Conservation (phyloP, 2,113 vertebrate species). For the Paratilapia polleni region DNA sequence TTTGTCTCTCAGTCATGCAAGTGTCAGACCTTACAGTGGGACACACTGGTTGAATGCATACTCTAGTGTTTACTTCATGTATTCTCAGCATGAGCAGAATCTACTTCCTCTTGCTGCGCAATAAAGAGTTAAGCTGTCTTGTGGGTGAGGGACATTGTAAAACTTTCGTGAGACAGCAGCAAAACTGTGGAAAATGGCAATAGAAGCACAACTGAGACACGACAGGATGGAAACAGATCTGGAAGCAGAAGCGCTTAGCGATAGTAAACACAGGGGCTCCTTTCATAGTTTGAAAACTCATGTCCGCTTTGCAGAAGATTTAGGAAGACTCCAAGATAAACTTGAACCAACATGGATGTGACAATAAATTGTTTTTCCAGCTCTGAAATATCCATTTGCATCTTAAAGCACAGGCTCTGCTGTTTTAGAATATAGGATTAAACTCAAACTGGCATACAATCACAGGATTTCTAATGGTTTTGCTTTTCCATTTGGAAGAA, state of each 20-base stretch:
- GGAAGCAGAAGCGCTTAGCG: conserved; percentile 49
- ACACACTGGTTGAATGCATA: not conserved
- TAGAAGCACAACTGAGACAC: conserved; percentile 55
- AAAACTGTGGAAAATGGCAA: conserved; percentile 77
- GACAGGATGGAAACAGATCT: conserved; percentile 77
- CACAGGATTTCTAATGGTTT: conserved; percentile 53
- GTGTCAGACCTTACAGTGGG: not conserved
- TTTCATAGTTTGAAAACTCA: conserved; percentile 43
- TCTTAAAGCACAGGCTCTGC: conserved; percentile 16
- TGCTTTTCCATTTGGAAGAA: conserved; percentile 55
- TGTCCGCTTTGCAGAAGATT: conserved; percentile 37
- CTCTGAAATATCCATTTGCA: conserved; percentile 50
- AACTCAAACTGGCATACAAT: conserved; percentile 52
- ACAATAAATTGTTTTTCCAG: conserved; percentile 44
- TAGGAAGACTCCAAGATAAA: conserved; percentile 39
- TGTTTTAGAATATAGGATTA: conserved; percentile 40
- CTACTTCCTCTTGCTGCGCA: conserved; percentile 1
- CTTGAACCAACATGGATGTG: conserved; percentile 22
- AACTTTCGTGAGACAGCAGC: conserved; percentile 49
- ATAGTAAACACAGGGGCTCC: conserved; percentile 68
- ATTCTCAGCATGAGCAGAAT: not conserved
- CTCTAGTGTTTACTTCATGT: not conserved
- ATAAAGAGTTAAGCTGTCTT: conserved; percentile 44
- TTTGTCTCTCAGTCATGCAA: not conserved
- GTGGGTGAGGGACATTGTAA: conserved; percentile 46